These are phyloP conservation scores for Drosophila cyrtoloma DNA, from an alignment of 2,888 invertebrate species.

Conservation along the genomic window DNA sequence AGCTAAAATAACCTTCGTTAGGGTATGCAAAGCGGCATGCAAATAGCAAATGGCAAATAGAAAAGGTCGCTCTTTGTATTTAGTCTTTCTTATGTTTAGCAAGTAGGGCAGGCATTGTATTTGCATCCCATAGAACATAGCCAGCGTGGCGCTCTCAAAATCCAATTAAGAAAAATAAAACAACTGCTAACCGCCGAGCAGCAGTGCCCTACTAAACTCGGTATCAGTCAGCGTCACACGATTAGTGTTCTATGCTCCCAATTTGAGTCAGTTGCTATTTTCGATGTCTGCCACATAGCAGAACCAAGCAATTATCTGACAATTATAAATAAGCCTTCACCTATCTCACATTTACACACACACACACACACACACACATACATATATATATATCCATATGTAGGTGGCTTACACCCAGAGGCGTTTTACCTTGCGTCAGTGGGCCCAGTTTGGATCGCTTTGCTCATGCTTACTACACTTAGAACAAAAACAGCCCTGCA, in stretches of 20 bases:
- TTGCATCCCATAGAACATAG: slow-evolving; percentile 30
- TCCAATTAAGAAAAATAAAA: slow-evolving; percentile 45
- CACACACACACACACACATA: background rate
- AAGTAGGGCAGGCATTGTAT: slow-evolving; percentile 24
- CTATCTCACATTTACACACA: slow-evolving; percentile 21
- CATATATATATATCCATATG: background rate
- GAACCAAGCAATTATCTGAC: slow-evolving; percentile 52
- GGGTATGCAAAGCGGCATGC: slow-evolving; percentile 6
- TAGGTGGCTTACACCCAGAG: slow-evolving; percentile 21
- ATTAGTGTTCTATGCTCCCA: slow-evolving; percentile 48
- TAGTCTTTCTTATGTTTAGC: slow-evolving; percentile 26
- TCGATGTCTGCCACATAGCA: slow-evolving; percentile 25
- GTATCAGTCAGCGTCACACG: slow-evolving; percentile 18
- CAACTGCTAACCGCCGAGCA: slow-evolving; percentile 22
- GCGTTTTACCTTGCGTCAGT: slow-evolving; percentile 42
- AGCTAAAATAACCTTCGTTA: background rate
- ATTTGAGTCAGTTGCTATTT: slow-evolving; percentile 66
- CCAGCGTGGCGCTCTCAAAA: slow-evolving; percentile 40
- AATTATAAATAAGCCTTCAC: slow-evolving; percentile 58
- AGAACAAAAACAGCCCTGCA: background rate
- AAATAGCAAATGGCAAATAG: slow-evolving; percentile 20
- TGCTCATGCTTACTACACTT: slow-evolving; percentile 31
- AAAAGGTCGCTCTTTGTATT: slow-evolving; percentile 33
- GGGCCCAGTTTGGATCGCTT: slow-evolving; percentile 43
- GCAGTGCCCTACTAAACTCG: slow-evolving; percentile 54